These are phyloP conservation scores for Drosophila bocki DNA, from an alignment of 1,140 invertebrate species.

Conservation along the genomic window DNA sequence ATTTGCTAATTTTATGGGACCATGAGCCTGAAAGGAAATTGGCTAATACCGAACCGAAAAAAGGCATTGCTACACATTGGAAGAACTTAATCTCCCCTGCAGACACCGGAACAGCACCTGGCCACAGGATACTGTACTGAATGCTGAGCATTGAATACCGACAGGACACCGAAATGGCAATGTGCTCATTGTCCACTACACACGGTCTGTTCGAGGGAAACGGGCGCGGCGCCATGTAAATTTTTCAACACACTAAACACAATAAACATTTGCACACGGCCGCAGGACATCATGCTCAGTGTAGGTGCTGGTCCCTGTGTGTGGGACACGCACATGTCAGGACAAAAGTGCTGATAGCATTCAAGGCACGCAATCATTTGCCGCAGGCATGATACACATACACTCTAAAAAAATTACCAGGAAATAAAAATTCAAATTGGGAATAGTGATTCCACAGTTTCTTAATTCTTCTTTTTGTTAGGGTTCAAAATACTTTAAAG, in stretches of 20 bases:
- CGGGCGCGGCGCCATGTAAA: conserved; percentile 58
- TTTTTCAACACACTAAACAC: conserved; percentile 59
- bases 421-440: background rate
- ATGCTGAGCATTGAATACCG: conserved; percentile 36
- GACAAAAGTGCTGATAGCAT: conserved; percentile 48
- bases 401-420: conserved; percentile 25
- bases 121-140: conserved; percentile 20
- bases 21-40: conserved; percentile 22
- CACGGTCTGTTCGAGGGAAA: conserved; percentile 4
- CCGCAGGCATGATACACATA: conserved; percentile 17
- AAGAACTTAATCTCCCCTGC: conserved; percentile 23
- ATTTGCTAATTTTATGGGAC: conserved; percentile 49
- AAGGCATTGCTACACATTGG: conserved; percentile 5
- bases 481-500: background rate
- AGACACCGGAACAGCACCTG: conserved; percentile 16
- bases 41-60: conserved; percentile 2
- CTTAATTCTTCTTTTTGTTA: too few relatives aligned
- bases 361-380: conserved; percentile 57
- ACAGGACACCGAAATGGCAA: conserved; percentile 31
- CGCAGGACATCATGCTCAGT: conserved; percentile 46
- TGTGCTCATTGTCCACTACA: conserved; percentile 35
- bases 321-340: conserved; percentile 35
- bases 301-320: conserved; percentile 10
- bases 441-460: background rate
- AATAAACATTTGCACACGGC: conserved; percentile 53